Evolutionary conservation across 2,888 invertebrate genomes (phyloP).

Genomic region (Callinectes sapidus): DNA sequence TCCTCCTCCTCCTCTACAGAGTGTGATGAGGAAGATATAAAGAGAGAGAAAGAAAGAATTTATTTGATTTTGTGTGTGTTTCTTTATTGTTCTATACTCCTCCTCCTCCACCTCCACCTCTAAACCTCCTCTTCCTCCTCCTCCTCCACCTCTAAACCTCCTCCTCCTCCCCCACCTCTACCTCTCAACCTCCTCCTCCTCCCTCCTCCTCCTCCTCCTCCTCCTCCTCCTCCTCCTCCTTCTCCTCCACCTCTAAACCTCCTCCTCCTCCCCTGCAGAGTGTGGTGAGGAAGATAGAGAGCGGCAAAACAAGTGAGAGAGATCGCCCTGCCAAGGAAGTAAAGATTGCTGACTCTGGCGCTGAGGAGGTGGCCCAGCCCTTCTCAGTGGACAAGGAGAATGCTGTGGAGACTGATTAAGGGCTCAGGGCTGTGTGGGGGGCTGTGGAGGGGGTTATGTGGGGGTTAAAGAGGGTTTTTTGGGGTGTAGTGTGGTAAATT

Average conservation of each 20-base stretch:
- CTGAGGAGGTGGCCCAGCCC: not conserved
- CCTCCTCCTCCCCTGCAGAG: not conserved
- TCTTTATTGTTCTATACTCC: not conserved
- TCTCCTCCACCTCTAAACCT: not conserved
- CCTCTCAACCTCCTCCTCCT: not conserved
- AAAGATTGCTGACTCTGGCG: not conserved
- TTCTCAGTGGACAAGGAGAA: constrained; percentile 1
- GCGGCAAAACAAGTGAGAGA: not conserved
- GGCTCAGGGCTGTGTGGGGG: not conserved
- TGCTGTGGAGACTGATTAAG: not conserved
- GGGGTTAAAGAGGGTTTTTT: too few relatives aligned
- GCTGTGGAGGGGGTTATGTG: too few relatives aligned
- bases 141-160: not conserved
- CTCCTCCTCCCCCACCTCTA: not conserved
- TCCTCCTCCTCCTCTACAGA: too few relatives aligned
- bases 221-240: not conserved
- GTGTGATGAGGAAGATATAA: too few relatives aligned
- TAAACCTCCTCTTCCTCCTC: not conserved
- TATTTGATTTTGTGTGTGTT: too few relatives aligned
- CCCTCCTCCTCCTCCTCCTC: not conserved
- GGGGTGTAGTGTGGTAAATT: too few relatives aligned
- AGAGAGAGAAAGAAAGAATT: too few relatives aligned
- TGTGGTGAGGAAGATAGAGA: not conserved
- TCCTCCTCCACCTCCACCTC: not conserved
- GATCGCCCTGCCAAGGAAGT: not conserved